Evolutionary conservation across 2,888 invertebrate species (phyloP).

Genomic region (Patella pellucida): DNA sequence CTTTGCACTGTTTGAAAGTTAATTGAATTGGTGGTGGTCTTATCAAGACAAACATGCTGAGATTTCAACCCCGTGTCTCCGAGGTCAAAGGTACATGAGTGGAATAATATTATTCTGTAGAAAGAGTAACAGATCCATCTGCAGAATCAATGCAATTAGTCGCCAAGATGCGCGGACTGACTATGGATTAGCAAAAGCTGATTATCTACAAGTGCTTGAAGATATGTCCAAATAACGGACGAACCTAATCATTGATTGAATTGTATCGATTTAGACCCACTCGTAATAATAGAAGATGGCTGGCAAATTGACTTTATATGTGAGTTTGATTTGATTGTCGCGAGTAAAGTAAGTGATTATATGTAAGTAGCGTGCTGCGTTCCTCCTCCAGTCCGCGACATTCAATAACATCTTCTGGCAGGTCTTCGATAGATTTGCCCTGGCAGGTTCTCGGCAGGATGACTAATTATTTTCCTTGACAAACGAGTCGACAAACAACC

Average conservation of each 20-base stretch:
- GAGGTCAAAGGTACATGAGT: too few species aligned
- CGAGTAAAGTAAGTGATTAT: neutral
- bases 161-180: neutral
- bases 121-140: too few species aligned
- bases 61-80: too few species aligned
- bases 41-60: too few species aligned
- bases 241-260: conserved; percentile 2
- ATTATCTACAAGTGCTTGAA: neutral
- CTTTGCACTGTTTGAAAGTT: too few species aligned
- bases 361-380: neutral
- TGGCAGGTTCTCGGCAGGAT: too few species aligned
- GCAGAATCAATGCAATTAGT: neutral
- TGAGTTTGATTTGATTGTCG: conserved; percentile 3
- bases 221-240: neutral
- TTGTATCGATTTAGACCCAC: neutral
- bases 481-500: too few species aligned
- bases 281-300: neutral
- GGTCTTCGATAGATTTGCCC: too few species aligned
- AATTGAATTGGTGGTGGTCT: too few species aligned
- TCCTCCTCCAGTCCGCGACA: neutral
- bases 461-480: too few species aligned
- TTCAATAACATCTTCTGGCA: neutral
- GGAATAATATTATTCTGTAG: too few species aligned
- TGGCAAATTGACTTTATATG: conserved; percentile 2
- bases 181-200: neutral